Base-by-base conservation (phyloP, 2,888 invertebrate species). In the Drosophila bunnanda region DNA sequence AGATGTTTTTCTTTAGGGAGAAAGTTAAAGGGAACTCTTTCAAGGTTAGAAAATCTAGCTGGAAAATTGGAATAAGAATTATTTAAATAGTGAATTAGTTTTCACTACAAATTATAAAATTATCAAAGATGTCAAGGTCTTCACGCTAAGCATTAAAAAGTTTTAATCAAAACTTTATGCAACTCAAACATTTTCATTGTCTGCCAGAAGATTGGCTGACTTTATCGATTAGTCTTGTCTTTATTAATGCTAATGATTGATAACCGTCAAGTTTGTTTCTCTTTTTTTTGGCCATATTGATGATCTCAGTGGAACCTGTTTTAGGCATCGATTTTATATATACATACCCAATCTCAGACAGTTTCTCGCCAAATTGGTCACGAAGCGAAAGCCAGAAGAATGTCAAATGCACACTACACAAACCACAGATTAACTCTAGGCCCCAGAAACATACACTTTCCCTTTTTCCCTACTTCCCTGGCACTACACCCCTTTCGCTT, bases 341-440 rank as follows among this genome's bases (percentile, higher is more conserved):
- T 2, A 12, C 2, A n/a, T 28, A 28, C 41, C 34, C 41, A 32
- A 65, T 39, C 25, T 34, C 50, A 28, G 53, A 36, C 7, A 34
- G 34, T 32, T 65, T 44, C 34, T 59, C 10, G 8, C 5, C 28
- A 25, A 53, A 53, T 36, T 52, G 25, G 57, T 17, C 58, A 52
- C 48, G 4, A 25, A 30, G 34, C 64, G n/a, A 41, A 54, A 38
- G 53, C 68, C 53, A 38, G 43, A 38, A 55, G 74, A 73, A 52
- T 72, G 79, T 61, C 75, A 84, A 79, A 68, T 66, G 77, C 85
- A 81, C 82, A 74, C 85, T 61, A 4, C 34, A 60, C 56, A 68
- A 62, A 60, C 76, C 83, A 46, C 68, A 88, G 82, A 85, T 85
- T 83, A 86, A 88, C 80, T 80, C 68, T 48, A 60, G 39, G 10